These are phyloP conservation scores for Diadema setosum DNA, from an alignment of 35 echinoderm and acorn worm species.

Conservation along the genomic window DNA sequence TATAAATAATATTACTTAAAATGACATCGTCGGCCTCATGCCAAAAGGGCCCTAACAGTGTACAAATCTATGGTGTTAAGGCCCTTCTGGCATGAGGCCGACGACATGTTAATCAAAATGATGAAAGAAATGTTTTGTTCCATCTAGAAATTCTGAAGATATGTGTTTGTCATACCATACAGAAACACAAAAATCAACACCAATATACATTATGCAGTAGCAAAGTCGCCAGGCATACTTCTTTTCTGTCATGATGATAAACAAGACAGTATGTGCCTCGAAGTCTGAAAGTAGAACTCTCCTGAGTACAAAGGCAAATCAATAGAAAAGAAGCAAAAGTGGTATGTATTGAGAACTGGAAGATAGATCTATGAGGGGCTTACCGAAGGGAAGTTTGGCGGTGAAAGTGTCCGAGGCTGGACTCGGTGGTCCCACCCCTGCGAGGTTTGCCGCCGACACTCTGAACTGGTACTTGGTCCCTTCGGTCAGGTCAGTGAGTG, in stretches of 20 bases:
- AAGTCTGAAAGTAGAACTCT: neutral
- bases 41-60: no score
- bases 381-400: conserved; percentile 43
- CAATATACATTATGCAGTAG: neutral
- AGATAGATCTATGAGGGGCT: neutral
- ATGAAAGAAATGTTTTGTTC: no score
- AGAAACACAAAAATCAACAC: neutral
- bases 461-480: conserved; percentile 46
- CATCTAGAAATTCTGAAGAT: no score
- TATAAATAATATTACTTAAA: no score
- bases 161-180: no score
- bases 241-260: neutral
- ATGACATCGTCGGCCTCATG: no score
- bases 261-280: neutral
- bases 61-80: no score
- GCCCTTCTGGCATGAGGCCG: no score
- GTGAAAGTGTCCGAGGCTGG: conserved; percentile 30
- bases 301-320: neutral
- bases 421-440: conserved; percentile 39
- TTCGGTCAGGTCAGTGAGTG: conserved; percentile 8
- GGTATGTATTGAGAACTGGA: neutral
- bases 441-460: conserved; percentile 44
- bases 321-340: neutral
- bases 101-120: no score
- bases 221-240: neutral